Conservation (phyloP, 2,888 invertebrate genomes). For the Anodontia alba region DNA sequence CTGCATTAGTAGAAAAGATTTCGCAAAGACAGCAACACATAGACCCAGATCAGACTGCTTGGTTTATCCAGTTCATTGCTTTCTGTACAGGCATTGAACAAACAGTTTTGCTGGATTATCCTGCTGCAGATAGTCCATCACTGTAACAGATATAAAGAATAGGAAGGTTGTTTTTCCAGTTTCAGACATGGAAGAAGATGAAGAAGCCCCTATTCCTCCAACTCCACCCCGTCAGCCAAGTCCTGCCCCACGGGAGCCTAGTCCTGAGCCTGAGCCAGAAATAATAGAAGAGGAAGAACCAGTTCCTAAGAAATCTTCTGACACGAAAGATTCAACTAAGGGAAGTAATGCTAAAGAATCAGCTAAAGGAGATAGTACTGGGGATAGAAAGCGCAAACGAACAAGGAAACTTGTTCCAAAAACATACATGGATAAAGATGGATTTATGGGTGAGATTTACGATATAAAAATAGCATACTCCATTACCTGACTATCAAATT, state of each 20-base stretch:
- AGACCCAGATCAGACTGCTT: no score
- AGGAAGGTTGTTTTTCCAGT: not conserved
- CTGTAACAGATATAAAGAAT: no score
- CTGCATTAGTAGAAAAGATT: no score
- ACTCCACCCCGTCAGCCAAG: slow-evolving; percentile 60
- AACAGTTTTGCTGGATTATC: no score
- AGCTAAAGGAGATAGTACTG: slow-evolving; percentile 27
- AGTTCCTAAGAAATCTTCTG: slow-evolving; percentile 18
- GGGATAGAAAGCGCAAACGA: slow-evolving; percentile 61
- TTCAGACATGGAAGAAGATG: slow-evolving; percentile 62
- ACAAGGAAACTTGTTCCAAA: slow-evolving; percentile 80
- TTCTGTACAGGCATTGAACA: no score
- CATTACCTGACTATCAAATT: no score
- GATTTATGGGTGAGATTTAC: slow-evolving; percentile 82
- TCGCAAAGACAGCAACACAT: no score
- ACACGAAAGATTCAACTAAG: slow-evolving; percentile 38
- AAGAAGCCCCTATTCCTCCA: slow-evolving; percentile 65
- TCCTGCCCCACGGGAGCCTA: slow-evolving; percentile 43
- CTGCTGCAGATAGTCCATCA: no score
- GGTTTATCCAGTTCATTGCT: no score
- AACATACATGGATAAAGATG: slow-evolving; percentile 83
- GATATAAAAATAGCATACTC: no score
- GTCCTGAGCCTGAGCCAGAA: slow-evolving; percentile 23
- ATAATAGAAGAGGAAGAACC: slow-evolving; percentile 31
- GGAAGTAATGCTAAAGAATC: slow-evolving; percentile 37